Conservation (phyloP, 2,113 vertebrate genomes). For the Notarius quadriscutis region DNA sequence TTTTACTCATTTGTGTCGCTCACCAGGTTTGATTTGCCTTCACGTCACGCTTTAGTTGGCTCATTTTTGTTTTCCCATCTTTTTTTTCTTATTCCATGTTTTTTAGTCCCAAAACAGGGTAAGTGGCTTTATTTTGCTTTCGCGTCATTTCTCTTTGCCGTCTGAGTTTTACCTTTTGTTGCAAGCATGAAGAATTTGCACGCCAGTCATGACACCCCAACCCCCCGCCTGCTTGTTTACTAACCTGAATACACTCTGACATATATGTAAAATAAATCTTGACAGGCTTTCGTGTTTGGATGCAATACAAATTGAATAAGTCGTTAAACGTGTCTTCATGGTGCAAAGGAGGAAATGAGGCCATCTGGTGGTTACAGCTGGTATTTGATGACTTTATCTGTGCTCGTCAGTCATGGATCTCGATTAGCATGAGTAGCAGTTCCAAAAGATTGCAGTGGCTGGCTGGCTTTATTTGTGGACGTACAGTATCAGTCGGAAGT, state of each 20-base stretch:
- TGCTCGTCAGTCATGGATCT: neutral
- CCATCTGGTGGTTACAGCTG: constrained; percentile 1
- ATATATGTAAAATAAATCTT: neutral
- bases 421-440: neutral
- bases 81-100: constrained; percentile 64
- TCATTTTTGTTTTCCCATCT: constrained; percentile 61
- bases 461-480: neutral
- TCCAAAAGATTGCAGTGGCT: neutral
- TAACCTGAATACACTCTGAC: constrained; percentile 5
- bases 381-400: neutral
- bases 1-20: neutral
- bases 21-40: constrained; percentile 35
- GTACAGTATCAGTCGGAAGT: too few species aligned
- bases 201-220: constrained; percentile 24
- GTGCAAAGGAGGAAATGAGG: neutral
- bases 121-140: constrained; percentile 72
- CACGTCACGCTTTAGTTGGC: constrained; percentile 58
- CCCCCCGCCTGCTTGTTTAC: constrained; percentile 46
- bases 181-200: constrained; percentile 34
- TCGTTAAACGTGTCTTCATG: neutral
- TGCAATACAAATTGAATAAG: too few species aligned
- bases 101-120: constrained; percentile 84
- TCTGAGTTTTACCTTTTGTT: constrained; percentile 1
- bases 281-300: neutral
- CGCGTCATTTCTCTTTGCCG: neutral